These are phyloP conservation scores for Eremobia ochroleuca DNA, from an alignment of 2,888 invertebrate species.

Conservation along the genomic window DNA sequence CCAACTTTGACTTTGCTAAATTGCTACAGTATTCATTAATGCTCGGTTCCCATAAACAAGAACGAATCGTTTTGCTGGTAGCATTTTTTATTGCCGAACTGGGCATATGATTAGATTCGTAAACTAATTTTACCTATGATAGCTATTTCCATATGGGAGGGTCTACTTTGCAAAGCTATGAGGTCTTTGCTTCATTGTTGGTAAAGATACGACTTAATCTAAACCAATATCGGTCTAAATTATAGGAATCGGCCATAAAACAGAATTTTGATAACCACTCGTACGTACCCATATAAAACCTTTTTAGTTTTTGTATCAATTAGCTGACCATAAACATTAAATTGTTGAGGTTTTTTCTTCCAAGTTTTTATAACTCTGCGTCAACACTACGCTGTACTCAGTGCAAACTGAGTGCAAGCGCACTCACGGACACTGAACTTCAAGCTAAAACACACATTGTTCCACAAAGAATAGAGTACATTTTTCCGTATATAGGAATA, in stretches of 20 bases:
- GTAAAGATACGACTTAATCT: background rate
- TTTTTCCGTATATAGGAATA: slow-evolving; percentile 26
- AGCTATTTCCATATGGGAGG: background rate
- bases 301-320: slow-evolving; percentile 28
- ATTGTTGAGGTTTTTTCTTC: slow-evolving; percentile 39
- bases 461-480: background rate
- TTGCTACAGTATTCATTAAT: background rate
- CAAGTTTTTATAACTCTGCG: slow-evolving; percentile 54
- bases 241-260: background rate
- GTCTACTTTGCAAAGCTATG: background rate
- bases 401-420: slow-evolving; percentile 82
- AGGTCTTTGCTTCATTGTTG: background rate
- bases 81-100: background rate
- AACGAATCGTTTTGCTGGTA: background rate
- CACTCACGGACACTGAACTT: slow-evolving; percentile 61
- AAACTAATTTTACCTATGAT: background rate
- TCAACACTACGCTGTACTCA: slow-evolving; percentile 40
- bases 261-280: background rate
- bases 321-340: slow-evolving; percentile 19
- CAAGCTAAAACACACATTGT: slow-evolving; percentile 38
- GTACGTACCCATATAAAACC: background rate
- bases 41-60: background rate
- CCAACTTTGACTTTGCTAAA: slow-evolving; percentile 2
- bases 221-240: background rate
- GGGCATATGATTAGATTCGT: background rate